Evolutionary conservation across 2,797 vertebrate genomes (phyloP).

Genomic region (Mus minutoides): DNA sequence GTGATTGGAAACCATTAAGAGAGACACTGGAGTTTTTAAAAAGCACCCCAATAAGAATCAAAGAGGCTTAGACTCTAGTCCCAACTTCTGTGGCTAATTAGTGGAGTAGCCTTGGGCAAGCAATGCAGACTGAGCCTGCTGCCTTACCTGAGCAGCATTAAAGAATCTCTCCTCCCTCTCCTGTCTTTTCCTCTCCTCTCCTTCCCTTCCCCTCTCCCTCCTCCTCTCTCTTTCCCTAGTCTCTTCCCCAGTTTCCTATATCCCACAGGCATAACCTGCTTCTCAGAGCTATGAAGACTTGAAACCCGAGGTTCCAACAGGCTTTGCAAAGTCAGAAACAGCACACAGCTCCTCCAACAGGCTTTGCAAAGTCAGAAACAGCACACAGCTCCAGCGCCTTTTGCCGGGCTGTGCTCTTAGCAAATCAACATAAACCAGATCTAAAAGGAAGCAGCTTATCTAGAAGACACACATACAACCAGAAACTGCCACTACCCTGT

Average conservation of each 20-base stretch:
- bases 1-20: conserved; percentile 44
- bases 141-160: not conserved
- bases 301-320: not conserved
- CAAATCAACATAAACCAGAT: not conserved
- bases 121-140: not conserved
- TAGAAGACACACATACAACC: not conserved
- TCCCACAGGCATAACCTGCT: not conserved
- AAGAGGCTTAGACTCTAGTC: conserved; percentile 27
- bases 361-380: not conserved
- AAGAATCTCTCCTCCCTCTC: not conserved
- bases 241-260: not conserved
- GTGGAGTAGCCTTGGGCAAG: conserved; percentile 10
- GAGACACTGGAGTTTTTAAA: not conserved
- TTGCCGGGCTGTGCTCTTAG: not conserved
- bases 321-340: not conserved
- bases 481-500: not conserved
- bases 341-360: fast-evolving
- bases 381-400: fast-evolving
- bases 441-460: conserved; percentile 2
- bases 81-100: conserved; percentile 16
- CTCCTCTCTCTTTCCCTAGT: fast-evolving
- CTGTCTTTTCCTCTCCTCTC: not conserved
- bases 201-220: fast-evolving
- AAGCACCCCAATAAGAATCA: not conserved
- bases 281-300: not conserved